Evolutionary conservation across 2,797 vertebrate genomes (phyloP).

Genomic region (Pseudochaenichthys georgianus): DNA sequence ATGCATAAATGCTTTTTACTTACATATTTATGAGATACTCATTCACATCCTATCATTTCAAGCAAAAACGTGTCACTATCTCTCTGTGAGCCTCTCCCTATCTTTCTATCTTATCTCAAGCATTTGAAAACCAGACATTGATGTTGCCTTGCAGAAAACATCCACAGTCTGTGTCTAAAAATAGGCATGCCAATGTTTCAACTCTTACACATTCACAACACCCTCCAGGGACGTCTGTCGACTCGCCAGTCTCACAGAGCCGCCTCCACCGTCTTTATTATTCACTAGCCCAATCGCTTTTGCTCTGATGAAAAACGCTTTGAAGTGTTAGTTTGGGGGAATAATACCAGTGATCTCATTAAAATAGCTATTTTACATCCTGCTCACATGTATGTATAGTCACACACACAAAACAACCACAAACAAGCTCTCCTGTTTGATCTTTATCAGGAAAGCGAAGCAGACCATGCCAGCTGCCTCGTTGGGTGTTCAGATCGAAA

Average conservation of each 20-base stretch:
- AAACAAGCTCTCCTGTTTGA: constrained; percentile 37
- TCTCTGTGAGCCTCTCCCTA: background rate
- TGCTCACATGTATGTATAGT: background rate
- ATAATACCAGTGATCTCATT: background rate
- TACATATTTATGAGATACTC: no score
- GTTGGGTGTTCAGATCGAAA: constrained; percentile 19
- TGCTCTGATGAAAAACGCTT: background rate
- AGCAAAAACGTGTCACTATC: no score
- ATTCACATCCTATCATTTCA: no score
- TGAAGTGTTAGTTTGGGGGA: background rate
- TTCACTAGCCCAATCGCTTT: constrained; percentile 5
- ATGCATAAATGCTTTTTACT: no score
- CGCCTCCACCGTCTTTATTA: background rate
- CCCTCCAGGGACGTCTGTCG: constrained; percentile 56
- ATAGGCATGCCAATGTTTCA: constrained; percentile 67
- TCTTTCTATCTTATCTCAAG: constrained; percentile 6
- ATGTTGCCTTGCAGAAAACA: constrained; percentile 53
- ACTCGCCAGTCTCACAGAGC: constrained; percentile 21
- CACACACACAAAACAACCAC: constrained; percentile 2
- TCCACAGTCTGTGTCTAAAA: constrained; percentile 67
- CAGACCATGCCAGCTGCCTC: constrained; percentile 6
- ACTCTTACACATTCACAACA: constrained; percentile 34
- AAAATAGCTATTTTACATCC: no score
- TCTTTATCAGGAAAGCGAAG: constrained; percentile 34
- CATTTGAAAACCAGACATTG: constrained; percentile 37